Percentiles rank a stretch among this genome's conserved stretches.
These are phyloP conservation scores for Epinephelus moara DNA, from an alignment of 2,113 vertebrate genomes.

Conservation along the genomic window DNA sequence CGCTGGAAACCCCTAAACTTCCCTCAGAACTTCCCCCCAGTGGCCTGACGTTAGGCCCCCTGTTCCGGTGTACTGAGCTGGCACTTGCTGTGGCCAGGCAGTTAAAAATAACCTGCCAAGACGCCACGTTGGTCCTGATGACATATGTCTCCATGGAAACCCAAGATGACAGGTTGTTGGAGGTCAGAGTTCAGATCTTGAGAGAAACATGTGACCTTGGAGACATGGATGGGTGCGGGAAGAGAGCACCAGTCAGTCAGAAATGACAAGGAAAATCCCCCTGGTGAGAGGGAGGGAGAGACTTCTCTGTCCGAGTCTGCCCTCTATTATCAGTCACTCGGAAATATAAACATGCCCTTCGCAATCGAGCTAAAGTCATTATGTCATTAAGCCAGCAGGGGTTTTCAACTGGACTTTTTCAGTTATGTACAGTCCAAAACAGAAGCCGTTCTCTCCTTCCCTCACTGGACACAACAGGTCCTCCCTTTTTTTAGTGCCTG, in stretches of 20 bases:
- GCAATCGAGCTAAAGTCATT: constrained; percentile 59
- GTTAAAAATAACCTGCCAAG: constrained; percentile 73
- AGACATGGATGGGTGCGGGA: constrained; percentile 25
- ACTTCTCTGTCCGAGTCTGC: constrained; percentile 27
- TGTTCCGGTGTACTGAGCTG: constrained; percentile 36
- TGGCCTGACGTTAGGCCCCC: constrained; percentile 34
- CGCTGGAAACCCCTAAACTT: constrained; percentile 73
- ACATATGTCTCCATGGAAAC: constrained; percentile 73
- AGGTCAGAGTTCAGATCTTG: constrained; percentile 65
- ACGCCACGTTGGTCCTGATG: constrained; percentile 55
- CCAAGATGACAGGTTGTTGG: constrained; percentile 62
- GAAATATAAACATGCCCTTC: constrained; percentile 73
- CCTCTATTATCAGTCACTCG: constrained; percentile 40
- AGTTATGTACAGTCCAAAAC: constrained; percentile 28
- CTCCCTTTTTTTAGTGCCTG: not conserved
- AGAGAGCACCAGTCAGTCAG: constrained; percentile 21
- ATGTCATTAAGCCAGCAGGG: constrained; percentile 56
- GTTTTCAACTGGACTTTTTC: constrained; percentile 59
- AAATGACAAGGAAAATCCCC: constrained; percentile 66
- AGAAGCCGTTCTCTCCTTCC: not conserved
- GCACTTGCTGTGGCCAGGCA: not conserved
- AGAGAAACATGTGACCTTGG: constrained; percentile 64
- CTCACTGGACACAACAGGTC: not conserved
- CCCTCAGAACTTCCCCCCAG: constrained; percentile 52
- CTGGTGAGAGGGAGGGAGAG: not conserved